Percentiles rank a stretch among this genome's conserved stretches.
Evolutionary conservation across 2,113 vertebrate genomes (phyloP).

Genomic region (Gallinago jamesoni): DNA sequence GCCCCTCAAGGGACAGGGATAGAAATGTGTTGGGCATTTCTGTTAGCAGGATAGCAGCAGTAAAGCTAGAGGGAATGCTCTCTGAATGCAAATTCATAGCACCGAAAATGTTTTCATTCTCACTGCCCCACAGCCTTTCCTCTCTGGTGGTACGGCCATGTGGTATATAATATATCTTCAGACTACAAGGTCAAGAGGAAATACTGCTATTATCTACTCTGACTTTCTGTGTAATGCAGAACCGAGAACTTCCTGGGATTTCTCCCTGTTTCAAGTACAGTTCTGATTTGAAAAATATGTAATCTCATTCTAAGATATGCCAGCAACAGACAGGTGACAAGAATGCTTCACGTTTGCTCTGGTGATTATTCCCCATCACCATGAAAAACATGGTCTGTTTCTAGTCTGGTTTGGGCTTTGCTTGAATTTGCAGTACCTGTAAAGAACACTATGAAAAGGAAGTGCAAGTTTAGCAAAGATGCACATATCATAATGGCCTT

Average conservation of each 20-base stretch:
- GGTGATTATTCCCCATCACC: not conserved
- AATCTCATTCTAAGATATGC: not conserved
- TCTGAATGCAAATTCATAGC: not conserved
- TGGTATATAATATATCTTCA: not conserved
- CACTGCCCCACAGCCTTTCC: not conserved
- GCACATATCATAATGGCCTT: not conserved
- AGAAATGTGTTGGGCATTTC: not conserved
- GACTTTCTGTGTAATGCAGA: not conserved
- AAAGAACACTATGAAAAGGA: not conserved
- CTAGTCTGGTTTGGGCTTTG: not conserved
- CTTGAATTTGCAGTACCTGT: not conserved
- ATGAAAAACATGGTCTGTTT: not conserved
- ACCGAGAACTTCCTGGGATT: not conserved
- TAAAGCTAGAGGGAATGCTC: not conserved
- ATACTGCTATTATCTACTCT: not conserved
- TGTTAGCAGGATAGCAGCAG: not conserved
- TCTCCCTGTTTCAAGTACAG: not conserved
- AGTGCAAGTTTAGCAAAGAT: not conserved
- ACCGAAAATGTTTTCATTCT: not conserved
- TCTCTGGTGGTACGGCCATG: not conserved
- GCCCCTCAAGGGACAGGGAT: not conserved
- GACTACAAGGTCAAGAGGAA: not conserved
- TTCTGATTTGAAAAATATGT: not conserved
- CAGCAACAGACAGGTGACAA: not conserved
- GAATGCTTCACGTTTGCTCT: not conserved